Evolutionary conservation across 1,140 invertebrate genomes (phyloP).

Genomic region (Drosophila kikkawai): DNA sequence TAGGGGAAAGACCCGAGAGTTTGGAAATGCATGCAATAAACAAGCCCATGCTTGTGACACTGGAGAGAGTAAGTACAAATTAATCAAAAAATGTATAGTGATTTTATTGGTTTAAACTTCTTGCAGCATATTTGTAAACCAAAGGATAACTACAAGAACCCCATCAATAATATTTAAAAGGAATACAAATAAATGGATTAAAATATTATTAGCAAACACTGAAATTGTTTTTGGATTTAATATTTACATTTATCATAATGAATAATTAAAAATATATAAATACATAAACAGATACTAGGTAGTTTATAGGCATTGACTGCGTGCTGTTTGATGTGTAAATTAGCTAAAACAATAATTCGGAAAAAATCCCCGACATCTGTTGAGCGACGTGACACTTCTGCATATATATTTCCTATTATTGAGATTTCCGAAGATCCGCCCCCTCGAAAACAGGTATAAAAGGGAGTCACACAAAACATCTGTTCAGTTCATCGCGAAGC

Average conservation of each 20-base stretch:
- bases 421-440: constrained; percentile 4
- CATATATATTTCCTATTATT: constrained; percentile 7
- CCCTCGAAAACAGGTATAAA: constrained; percentile 24
- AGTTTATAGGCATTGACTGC: background rate
- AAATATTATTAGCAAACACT: background rate
- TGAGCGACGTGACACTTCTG: background rate
- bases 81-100: background rate
- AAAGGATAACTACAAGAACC: background rate
- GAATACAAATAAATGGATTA: background rate
- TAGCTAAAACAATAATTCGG: constrained; percentile 4
- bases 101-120: too few relatives aligned
- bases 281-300: background rate
- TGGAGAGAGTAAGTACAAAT: constrained; percentile 26
- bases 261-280: background rate
- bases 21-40: constrained; percentile 47
- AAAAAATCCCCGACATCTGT: constrained; percentile 29
- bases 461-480: background rate
- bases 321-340: background rate
- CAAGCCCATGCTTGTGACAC: constrained; percentile 11
- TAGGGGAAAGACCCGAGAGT: constrained; percentile 21
- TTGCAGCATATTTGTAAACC: constrained; percentile 1
- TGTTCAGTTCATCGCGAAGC: constrained; percentile 13
- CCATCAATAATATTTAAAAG: too few relatives aligned
- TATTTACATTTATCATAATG: too few relatives aligned
- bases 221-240: background rate